Evolutionary conservation across 2,113 vertebrate species (phyloP), one percentile per base, ranked within the genome.

Genomic region (Anas platyrhynchos): DNA sequence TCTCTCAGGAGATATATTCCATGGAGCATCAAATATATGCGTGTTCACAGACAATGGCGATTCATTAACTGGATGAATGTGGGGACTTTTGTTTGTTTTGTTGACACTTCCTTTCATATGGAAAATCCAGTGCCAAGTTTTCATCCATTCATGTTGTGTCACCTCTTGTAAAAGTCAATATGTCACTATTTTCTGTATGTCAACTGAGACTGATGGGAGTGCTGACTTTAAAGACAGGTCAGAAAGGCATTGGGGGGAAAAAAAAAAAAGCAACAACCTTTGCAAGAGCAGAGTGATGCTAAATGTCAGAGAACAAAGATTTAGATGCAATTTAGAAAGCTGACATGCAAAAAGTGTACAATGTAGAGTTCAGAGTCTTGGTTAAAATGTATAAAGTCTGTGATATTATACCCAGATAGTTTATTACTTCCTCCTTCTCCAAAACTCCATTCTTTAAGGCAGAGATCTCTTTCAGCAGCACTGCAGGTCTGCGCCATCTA

Each of bases 301-400:
- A 97, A 98, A 98, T 97, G 97, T 96, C 97, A 98, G 77, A 94
- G 96, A 97, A 96, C 94, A 97, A 94, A 97, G 94, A 97, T 93
- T 96, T 83, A 88, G 91, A 92, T 93, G 92, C 79, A 84, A 81
- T 91, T 95, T 90, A 65, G 88, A 86, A 86, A 92, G 93, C 69
- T 89, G 93, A 63, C 92, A 88, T 94, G 95, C 92, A 97, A 94
- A 97, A 94, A 74, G 61, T 87, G 88, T 78, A 66, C 52, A 25
- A 59, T 73, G 46, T 9, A 66, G 81, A 86, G 76, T 68, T 89
- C 79, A 43, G 43, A 56, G 55, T 13, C 54, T 85, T 84, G 43
- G 38, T 91, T 29, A 66, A 95, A 93, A 62, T 36, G 36, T 27
- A 63, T 32, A 34, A 91, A 92, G 36, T 38, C 82, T 74, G 41